Evolutionary conservation across 2,888 invertebrate species (phyloP), one percentile per base, ranked within the genome.

Genomic region (Tetragnatha montana): DNA sequence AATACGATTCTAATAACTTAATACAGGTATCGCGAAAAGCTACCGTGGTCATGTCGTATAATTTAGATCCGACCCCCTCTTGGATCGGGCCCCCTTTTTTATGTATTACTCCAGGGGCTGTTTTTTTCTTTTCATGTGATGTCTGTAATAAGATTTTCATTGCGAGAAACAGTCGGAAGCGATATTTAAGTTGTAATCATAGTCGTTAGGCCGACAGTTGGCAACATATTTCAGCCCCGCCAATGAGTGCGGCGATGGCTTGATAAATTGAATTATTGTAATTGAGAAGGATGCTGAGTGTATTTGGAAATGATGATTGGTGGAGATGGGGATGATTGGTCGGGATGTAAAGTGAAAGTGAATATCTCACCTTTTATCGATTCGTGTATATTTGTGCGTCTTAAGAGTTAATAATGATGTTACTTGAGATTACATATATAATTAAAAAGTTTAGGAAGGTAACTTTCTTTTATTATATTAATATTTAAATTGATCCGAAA

Each of bases 1-100:
- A 79, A 90, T 90, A 87, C n/a, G 86, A 76, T 49, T 73, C 82
- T 90, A 90, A 90, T 90, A 90, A 90, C 89, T 90, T 90, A 90
- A 90, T 90, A 90, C 78, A 86, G 89, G 89, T 71, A 78, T 51
- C 22, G 51, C 75, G 51, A 87, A 51, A 81, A 19, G 22, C 84
- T 47, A 88, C 80, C n/a, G 80, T 21, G 8, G 8, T 35, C 51
- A n/a, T 71, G 82, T 82, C 76, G 10, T 81, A 84, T 84, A 89
- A 89, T 89, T 84, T 89, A 81, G 89, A 81, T 49, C 76, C 49
- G 75, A 22, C 70, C 81, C 22, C 69, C 73, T 88, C 35, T 71
- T 81, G 17, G 73, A 73, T 79, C 73, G 35, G 60, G 68, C 22
- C 17, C 69, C 50, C 71, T 60, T 35, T 86, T 71, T 80, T 80